A percentile compares a stretch with the other conserved stretches of the same genome.
phyloP scores from a whole-genome alignment of 2,113 vertebrate species.

The Mobula birostris region DNA sequence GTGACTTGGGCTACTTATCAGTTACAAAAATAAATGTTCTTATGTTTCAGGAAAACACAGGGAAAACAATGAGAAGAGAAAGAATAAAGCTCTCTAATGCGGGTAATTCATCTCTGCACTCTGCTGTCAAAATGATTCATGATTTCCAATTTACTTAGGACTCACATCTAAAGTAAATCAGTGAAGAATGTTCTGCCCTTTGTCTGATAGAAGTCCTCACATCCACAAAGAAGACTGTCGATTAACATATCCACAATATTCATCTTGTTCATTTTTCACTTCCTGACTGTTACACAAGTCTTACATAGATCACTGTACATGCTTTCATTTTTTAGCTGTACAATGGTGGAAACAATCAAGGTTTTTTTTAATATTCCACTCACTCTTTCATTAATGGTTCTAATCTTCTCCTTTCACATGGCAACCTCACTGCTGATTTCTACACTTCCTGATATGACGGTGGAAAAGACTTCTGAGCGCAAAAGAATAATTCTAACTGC shows the following conservation, averaged over 20 bases:
- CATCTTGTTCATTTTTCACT: conserved; percentile 53
- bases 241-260: conserved; percentile 56
- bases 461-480: not conserved
- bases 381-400: conserved; percentile 34
- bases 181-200: conserved; percentile 52
- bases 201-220: conserved; percentile 48
- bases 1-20: conserved; percentile 48
- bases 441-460: not conserved
- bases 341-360: conserved; percentile 40
- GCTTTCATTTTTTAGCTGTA: conserved; percentile 45
- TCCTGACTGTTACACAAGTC: conserved; percentile 47
- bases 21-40: conserved; percentile 51
- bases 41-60: conserved; percentile 52
- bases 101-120: conserved; percentile 65
- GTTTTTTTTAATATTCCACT: conserved; percentile 38
- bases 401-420: conserved; percentile 12
- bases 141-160: conserved; percentile 65
- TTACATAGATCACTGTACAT: conserved; percentile 50
- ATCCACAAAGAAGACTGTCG: conserved; percentile 47
- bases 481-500: not conserved
- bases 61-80: conserved; percentile 43
- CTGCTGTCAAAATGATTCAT: conserved; percentile 67
- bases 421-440: conserved; percentile 10
- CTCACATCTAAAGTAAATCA: conserved; percentile 67
- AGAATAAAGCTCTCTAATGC: conserved; percentile 56